Evolutionary conservation across 2,113 vertebrate species (phyloP).

Genomic region (Glaucomys volans): DNA sequence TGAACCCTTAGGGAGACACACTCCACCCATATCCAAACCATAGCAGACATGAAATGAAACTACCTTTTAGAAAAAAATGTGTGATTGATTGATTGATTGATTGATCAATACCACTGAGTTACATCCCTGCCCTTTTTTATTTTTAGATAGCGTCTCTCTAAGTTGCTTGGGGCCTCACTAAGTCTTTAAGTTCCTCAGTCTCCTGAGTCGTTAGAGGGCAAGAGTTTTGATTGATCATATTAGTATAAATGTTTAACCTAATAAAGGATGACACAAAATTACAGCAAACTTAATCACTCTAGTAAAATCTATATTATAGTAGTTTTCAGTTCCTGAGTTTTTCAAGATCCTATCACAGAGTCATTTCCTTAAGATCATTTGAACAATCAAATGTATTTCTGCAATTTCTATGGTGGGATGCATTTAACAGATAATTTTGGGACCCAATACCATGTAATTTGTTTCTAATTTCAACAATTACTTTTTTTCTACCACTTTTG

Average conservation of each 20-base stretch:
- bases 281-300: slow-evolving; percentile 9
- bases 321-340: slow-evolving; percentile 46
- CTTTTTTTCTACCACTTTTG: slow-evolving; percentile 4
- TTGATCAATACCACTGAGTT: too few relatives aligned
- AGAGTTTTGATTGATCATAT: not conserved
- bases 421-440: not conserved
- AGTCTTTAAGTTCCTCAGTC: too few relatives aligned
- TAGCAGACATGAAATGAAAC: slow-evolving; percentile 6
- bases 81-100: too few relatives aligned
- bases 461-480: slow-evolving; percentile 41
- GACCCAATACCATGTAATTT: not conserved
- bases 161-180: too few relatives aligned
- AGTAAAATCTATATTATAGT: not conserved
- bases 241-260: not conserved
- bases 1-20: not conserved
- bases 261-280: slow-evolving; percentile 27
- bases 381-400: slow-evolving; percentile 20
- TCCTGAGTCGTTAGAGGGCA: not conserved
- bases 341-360: not conserved
- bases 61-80: slow-evolving; percentile 19
- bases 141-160: too few relatives aligned
- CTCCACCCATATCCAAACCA: not conserved
- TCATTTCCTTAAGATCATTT: not conserved
- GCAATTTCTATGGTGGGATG: not conserved
- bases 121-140: too few relatives aligned